Evolutionary conservation across 2,888 invertebrate genomes (phyloP).

Genomic region (Tetramorium bicarinatum): DNA sequence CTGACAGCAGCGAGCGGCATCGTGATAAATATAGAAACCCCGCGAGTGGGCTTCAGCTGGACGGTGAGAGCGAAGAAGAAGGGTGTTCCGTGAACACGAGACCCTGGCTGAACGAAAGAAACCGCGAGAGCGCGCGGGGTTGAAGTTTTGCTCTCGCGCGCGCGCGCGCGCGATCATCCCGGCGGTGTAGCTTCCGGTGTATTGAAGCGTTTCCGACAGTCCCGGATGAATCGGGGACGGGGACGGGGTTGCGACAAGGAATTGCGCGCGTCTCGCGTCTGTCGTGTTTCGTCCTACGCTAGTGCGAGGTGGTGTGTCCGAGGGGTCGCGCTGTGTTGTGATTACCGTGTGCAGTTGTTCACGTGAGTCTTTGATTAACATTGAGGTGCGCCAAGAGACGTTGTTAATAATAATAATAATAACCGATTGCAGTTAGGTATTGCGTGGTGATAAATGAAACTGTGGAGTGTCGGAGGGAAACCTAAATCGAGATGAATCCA

Average conservation of each 20-base stretch:
- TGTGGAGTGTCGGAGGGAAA: slow-evolving; percentile 9
- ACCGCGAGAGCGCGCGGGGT: slow-evolving; percentile 12
- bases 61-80: slow-evolving; percentile 36
- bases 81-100: slow-evolving; percentile 24
- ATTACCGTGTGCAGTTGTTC: slow-evolving; percentile 13
- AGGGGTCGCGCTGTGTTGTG: background rate
- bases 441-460: background rate
- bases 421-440: background rate
- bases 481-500: background rate
- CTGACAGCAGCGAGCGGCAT: slow-evolving; percentile 27
- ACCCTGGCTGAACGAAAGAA: slow-evolving; percentile 2
- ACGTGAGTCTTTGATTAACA: background rate
- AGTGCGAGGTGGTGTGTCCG: slow-evolving; percentile 12
- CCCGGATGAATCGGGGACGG: background rate
- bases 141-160: background rate
- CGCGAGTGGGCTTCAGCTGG: slow-evolving; percentile 41
- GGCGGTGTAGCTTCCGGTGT: background rate
- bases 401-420: too few species aligned
- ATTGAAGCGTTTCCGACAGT: background rate
- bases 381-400: background rate
- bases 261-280: background rate
- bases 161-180: background rate
- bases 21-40: slow-evolving; percentile 47
- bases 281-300: background rate
- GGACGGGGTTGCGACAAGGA: background rate